A percentile compares a stretch with the other conserved stretches of the same genome.
These are phyloP conservation scores for Pangasius mekongensis DNA, from an alignment of 2,797 vertebrate genomes.

Conservation along the genomic window DNA sequence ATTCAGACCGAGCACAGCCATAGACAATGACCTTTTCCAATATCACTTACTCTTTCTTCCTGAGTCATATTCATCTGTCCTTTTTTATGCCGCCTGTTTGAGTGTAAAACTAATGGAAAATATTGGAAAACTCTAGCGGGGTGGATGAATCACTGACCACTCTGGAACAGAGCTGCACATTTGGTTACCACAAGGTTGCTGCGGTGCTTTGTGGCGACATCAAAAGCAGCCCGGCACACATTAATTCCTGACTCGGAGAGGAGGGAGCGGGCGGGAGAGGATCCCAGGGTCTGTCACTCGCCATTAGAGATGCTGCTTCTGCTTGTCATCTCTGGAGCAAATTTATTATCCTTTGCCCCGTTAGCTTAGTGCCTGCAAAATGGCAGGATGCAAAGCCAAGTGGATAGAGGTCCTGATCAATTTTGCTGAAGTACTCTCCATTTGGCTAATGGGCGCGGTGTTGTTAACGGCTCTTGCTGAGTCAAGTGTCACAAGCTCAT, in stretches of 20 bases:
- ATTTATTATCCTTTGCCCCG: slow-evolving; percentile 71
- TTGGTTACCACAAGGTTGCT: slow-evolving; percentile 45
- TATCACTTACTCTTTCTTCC: slow-evolving; percentile 20
- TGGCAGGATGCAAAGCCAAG: slow-evolving; percentile 59
- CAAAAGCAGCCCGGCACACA: slow-evolving; percentile 25
- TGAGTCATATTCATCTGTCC: slow-evolving; percentile 3
- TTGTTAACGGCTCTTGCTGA: slow-evolving; percentile 77
- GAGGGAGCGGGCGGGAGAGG: slow-evolving; percentile 22
- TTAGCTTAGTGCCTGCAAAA: slow-evolving; percentile 49
- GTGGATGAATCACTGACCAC: slow-evolving; percentile 46
- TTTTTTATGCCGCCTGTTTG: neutral
- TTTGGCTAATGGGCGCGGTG: slow-evolving; percentile 87
- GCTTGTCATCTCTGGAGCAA: slow-evolving; percentile 57
- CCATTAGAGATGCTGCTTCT: slow-evolving; percentile 36
- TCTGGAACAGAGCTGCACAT: slow-evolving; percentile 35
- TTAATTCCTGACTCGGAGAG: slow-evolving; percentile 45
- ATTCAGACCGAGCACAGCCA: neutral
- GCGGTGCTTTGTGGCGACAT: slow-evolving; percentile 36
- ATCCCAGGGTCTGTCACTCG: slow-evolving; percentile 20
- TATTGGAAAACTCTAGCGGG: neutral
- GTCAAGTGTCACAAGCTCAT: slow-evolving; percentile 63
- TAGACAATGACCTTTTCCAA: slow-evolving; percentile 12
- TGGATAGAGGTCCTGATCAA: slow-evolving; percentile 78
- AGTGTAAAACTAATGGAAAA: slow-evolving; percentile 16
- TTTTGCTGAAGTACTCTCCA: slow-evolving; percentile 78